Conservation (phyloP, 2,797 vertebrate genomes). For the Aythya fuligula region DNA sequence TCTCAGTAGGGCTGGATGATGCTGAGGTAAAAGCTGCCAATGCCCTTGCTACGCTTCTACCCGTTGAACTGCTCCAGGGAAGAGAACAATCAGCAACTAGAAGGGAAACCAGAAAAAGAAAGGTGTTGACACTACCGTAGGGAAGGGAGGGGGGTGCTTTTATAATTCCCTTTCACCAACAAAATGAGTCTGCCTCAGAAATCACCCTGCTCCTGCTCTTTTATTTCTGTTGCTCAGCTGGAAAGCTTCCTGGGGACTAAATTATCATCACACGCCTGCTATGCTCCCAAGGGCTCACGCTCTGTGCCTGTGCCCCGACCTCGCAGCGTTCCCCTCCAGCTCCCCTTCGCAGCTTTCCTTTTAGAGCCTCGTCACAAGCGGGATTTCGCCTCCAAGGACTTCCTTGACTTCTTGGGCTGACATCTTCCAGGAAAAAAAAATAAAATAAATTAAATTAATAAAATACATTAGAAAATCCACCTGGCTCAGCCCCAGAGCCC, state of each 20-base stretch:
- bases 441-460: no score
- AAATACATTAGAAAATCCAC: neutral
- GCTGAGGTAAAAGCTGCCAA: conserved; percentile 31
- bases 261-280: neutral
- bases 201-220: neutral
- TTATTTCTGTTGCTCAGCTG: neutral
- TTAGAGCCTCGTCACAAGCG: neutral
- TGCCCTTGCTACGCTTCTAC: neutral
- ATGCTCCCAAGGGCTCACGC: neutral
- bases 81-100: conserved; percentile 1
- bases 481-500: neutral
- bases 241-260: neutral
- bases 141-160: neutral
- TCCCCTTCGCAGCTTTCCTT: neutral
- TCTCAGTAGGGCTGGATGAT: conserved; percentile 54
- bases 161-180: neutral
- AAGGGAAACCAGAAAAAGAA: conserved; percentile 13
- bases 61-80: neutral
- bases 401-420: neutral
- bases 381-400: neutral
- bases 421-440: neutral
- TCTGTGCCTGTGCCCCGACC: neutral
- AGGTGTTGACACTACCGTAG: neutral
- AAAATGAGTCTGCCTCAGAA: neutral
- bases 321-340: neutral